Evolutionary conservation across 2,113 vertebrate genomes (phyloP).

Genomic region (Platysteira castanea): DNA sequence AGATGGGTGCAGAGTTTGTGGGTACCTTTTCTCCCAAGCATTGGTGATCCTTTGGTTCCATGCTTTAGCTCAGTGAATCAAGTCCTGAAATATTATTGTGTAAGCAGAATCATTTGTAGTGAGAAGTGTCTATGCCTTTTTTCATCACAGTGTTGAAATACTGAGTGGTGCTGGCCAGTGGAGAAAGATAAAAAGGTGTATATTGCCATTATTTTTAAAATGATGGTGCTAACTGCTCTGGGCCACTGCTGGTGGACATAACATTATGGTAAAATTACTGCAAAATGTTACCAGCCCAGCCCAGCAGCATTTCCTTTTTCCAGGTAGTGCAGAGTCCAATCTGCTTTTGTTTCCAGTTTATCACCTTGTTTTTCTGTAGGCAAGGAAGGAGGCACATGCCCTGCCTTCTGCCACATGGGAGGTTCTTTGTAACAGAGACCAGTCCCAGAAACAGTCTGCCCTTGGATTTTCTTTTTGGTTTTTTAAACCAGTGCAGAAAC

Average conservation of each 20-base stretch:
- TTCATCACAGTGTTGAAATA: not conserved
- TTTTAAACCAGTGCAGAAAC: not conserved
- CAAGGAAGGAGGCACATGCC: not conserved
- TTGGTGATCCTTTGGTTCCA: not conserved
- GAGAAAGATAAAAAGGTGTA: not conserved
- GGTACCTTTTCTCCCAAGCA: not conserved
- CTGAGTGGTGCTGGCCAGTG: not conserved
- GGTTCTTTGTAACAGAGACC: not conserved
- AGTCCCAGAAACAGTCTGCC: not conserved
- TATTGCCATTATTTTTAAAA: not conserved
- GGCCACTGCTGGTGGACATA: not conserved
- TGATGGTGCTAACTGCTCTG: not conserved
- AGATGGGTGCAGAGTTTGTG: not conserved
- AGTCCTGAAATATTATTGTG: not conserved
- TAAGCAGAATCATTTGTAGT: not conserved
- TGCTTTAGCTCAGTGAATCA: not conserved
- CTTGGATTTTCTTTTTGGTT: not conserved
- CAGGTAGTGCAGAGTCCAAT: not conserved
- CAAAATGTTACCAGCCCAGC: not conserved
- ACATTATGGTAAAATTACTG: not conserved
- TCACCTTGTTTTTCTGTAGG: not conserved
- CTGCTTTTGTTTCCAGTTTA: not conserved
- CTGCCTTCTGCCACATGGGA: not conserved
- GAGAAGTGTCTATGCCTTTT: not conserved
- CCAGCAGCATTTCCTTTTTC: not conserved